Evolutionary conservation across 2,113 vertebrate genomes (phyloP), one percentile per base, ranked within the genome.

Genomic region (Saccopteryx leptura): DNA sequence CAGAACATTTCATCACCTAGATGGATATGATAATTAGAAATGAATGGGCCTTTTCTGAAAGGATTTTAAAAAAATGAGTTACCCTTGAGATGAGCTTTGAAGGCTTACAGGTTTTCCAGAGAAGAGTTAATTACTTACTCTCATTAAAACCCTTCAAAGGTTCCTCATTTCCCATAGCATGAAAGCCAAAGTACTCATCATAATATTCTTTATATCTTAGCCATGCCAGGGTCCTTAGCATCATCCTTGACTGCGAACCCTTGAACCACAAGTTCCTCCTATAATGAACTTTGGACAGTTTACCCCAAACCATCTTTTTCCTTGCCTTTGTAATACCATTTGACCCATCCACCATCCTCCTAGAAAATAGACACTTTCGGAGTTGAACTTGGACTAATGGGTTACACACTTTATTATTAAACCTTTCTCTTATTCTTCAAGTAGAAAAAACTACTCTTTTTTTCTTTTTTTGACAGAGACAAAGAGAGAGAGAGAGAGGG

Each of bases 51-150:
- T 90, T 72, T 48, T 54, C 4, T 88, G 31, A 74, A 84, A 66
- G 52, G 24, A 72, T 68, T 97, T 96, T 14, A 87, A 91, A 28
- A 28, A 58, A 83, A n/a, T 88, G 63, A 11, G 23, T 91, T 74
- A 28, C 46, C 56, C 66, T 91, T 95, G 65, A 91, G 56, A 74
- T 96, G 65, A 56, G 14, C 24, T 88, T 79, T 75, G 72, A 71
- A 68, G 14, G 63, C 23, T 18, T 17, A 74, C 39, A 61, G 56
- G 2, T 87, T 97, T 97, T 86, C 14, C 65, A 93, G 24, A 84
- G 56, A 76, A 23, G 6, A 48, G 39, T 91, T 96, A 76, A 76
- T 75, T 69, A 56, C 4, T 63, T 88, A 9, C n/a, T 76, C 19
- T 76, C 0, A 39, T 89, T 79, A 91, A 84, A 93, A 79, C 31